These are phyloP conservation scores for Chymomyza costata DNA, from an alignment of 1,140 invertebrate species.

Conservation along the genomic window DNA sequence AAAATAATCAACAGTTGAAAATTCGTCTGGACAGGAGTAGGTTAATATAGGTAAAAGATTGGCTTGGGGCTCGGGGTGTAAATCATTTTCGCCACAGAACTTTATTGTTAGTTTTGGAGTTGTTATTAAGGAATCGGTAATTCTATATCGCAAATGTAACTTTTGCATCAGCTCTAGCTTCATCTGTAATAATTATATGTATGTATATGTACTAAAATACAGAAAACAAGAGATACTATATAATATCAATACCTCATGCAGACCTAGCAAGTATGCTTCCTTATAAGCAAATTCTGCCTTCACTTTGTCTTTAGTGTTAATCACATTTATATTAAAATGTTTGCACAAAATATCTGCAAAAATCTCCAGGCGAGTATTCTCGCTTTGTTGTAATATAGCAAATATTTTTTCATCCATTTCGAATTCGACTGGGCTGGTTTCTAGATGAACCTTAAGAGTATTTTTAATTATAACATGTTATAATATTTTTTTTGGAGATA, in stretches of 20 bases:
- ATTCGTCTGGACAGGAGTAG: slow-evolving; percentile 86
- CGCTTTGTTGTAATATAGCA: slow-evolving; percentile 79
- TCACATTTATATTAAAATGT: slow-evolving; percentile 83
- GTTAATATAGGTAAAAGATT: slow-evolving; percentile 82
- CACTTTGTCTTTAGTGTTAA: slow-evolving; percentile 4
- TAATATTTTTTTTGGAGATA: slow-evolving; percentile 73
- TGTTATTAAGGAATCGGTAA: slow-evolving; percentile 77
- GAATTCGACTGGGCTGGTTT: slow-evolving; percentile 80
- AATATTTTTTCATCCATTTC: slow-evolving; percentile 81
- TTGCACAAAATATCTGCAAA: slow-evolving; percentile 84
- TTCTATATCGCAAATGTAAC: slow-evolving; percentile 76
- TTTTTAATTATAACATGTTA: not conserved
- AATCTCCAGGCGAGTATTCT: slow-evolving; percentile 84
- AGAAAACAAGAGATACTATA: not conserved
- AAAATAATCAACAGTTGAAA: slow-evolving; percentile 88
- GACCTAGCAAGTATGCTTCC: slow-evolving; percentile 85
- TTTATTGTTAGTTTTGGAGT: slow-evolving; percentile 78
- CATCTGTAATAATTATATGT: too few relatives aligned
- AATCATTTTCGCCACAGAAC: slow-evolving; percentile 79
- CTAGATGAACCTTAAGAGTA: slow-evolving; percentile 78
- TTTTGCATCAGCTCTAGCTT: slow-evolving; percentile 80
- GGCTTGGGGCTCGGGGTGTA: slow-evolving; percentile 76
- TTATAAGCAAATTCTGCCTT: slow-evolving; percentile 76
- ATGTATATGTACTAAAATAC: slow-evolving; percentile 77
- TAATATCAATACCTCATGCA: slow-evolving; percentile 81